Conservation (phyloP, 30 jellyfish, hydroid and myxozoan species). For the Sanderia malayensis region DNA sequence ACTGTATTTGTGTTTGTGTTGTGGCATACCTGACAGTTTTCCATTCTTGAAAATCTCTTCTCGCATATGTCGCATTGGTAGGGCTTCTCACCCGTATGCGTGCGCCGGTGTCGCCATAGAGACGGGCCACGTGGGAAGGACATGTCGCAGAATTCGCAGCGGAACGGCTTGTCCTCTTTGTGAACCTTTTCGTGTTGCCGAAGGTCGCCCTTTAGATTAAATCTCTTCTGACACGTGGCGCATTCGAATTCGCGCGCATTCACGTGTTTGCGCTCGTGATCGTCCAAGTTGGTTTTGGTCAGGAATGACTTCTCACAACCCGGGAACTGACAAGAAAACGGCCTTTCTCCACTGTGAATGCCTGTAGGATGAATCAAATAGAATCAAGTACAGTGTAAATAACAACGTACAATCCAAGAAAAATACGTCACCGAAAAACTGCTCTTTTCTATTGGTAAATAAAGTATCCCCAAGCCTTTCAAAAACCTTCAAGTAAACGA, state of each 20-base stretch:
- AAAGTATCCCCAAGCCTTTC: no score
- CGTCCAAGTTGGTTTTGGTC: conserved; percentile 64
- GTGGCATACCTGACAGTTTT: conserved; percentile 64
- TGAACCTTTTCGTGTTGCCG: conserved; percentile 73
- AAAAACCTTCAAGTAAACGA: no score
- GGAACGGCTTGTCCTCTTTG: conserved; percentile 54
- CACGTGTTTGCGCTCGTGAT: conserved; percentile 70
- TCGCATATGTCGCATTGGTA: conserved; percentile 76
- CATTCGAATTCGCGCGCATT: conserved; percentile 69
- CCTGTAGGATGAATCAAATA: no score
- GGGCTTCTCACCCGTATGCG: conserved; percentile 85
- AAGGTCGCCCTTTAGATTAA: conserved; percentile 64
- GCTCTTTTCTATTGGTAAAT: no score
- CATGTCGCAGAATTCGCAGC: conserved; percentile 72
- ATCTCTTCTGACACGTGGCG: conserved; percentile 54
- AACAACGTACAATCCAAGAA: no score
- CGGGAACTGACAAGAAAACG: conserved; percentile 47
- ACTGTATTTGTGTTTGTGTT: no score
- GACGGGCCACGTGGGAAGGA: conserved; percentile 73
- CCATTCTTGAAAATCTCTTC: conserved; percentile 70
- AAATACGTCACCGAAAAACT: no score
- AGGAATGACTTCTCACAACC: conserved; percentile 56
- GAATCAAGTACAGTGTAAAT: no score
- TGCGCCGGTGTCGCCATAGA: conserved; percentile 76
- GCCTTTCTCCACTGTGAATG: conserved; percentile 74